phyloP scores from a whole-genome alignment of 2,888 invertebrate species.

The Alentia gelatinosa region DNA sequence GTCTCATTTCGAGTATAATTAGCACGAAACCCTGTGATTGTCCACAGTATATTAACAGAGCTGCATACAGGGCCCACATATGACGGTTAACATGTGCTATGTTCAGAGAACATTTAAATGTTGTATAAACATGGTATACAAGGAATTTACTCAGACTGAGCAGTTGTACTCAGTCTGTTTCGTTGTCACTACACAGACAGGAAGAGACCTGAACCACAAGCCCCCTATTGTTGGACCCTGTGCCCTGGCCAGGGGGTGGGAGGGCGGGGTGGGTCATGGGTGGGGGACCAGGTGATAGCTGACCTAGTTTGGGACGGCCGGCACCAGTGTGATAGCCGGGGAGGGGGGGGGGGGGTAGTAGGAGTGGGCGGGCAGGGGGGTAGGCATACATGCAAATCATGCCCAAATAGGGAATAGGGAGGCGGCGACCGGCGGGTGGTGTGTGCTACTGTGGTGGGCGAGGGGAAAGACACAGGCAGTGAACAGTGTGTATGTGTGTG shows the following conservation, averaged over 20 bases:
- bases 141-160: too few species aligned
- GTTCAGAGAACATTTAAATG: too few species aligned
- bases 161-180: too few species aligned
- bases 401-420: conserved; percentile 1
- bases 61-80: too few species aligned
- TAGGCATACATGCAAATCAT: conserved; percentile 26
- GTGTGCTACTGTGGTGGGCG: background rate
- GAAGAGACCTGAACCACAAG: background rate
- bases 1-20: too few species aligned
- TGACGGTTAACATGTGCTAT: too few species aligned
- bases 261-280: background rate
- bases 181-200: too few species aligned
- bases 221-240: background rate
- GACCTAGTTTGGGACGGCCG: conserved; percentile 13
- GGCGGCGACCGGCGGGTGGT: background rate
- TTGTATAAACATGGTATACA: too few species aligned
- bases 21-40: too few species aligned
- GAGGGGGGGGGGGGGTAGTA: background rate
- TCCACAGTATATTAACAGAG: too few species aligned
- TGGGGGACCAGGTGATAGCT: conserved; percentile 29
- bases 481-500: background rate
- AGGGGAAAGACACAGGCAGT: background rate
- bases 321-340: background rate
- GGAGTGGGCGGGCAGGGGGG: background rate
- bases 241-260: too few species aligned